A percentile compares a stretch with the other conserved stretches of the same genome.
phyloP scores from a whole-genome alignment of 2,797 vertebrate species.

The Cichlasoma orientale region DNA sequence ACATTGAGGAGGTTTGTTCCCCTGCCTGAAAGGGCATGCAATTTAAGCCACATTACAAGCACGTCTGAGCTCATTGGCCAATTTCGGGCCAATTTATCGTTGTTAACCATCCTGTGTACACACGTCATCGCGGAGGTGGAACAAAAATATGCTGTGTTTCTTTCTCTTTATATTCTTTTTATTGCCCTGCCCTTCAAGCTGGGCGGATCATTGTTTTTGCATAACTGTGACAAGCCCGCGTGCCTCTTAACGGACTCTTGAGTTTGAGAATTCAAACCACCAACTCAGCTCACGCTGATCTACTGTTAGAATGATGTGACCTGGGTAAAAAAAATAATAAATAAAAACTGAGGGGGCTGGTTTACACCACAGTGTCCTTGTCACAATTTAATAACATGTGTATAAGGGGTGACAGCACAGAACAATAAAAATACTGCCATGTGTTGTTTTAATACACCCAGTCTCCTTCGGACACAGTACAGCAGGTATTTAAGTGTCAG shows the following conservation, averaged over 20 bases:
- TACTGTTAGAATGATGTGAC: conserved; percentile 41
- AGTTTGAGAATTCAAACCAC: conserved; percentile 39
- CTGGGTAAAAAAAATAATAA: conserved; percentile 4
- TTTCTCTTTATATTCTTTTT: conserved; percentile 7
- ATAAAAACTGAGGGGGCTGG: neutral
- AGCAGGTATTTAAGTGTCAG: conserved; percentile 9
- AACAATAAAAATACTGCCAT: conserved; percentile 18
- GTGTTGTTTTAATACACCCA: conserved; percentile 24
- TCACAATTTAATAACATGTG: conserved; percentile 12
- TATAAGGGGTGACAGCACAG: conserved; percentile 26
- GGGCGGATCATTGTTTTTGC: conserved; percentile 53
- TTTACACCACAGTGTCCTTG: conserved; percentile 30
- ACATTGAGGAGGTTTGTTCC: conserved; percentile 76
- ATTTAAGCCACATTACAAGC: conserved; percentile 73
- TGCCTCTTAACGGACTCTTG: conserved; percentile 57
- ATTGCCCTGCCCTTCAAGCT: conserved; percentile 60
- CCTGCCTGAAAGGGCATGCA: conserved; percentile 72
- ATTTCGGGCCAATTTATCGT: conserved; percentile 66
- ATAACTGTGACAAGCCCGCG: conserved; percentile 45
- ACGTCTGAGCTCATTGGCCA: conserved; percentile 68
- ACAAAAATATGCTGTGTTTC: conserved; percentile 30
- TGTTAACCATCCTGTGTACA: conserved; percentile 59
- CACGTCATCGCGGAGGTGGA: conserved; percentile 47
- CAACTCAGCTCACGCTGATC: conserved; percentile 29
- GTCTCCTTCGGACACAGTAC: conserved; percentile 7